Evolutionary conservation across 2,888 invertebrate species (phyloP).

Genomic region (Epicampocera succincta): DNA sequence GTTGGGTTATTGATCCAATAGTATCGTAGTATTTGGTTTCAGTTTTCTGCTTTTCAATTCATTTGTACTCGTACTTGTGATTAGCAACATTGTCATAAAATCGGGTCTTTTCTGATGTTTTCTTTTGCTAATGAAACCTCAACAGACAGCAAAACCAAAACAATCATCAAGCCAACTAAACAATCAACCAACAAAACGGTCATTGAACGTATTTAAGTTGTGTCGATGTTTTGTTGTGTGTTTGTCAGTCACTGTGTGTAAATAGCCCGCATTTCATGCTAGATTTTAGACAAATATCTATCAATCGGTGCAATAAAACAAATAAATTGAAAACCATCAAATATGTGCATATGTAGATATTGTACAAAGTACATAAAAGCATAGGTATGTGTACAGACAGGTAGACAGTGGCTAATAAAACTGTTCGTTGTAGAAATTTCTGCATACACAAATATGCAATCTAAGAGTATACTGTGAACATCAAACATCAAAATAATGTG

Average conservation of each 20-base stretch:
- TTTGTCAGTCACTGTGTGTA: slow-evolving; percentile 3
- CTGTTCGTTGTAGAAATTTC: too few species aligned
- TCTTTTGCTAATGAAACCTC: slow-evolving; percentile 56
- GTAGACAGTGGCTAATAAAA: slow-evolving; percentile 21
- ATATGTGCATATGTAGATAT: background rate
- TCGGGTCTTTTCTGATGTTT: slow-evolving; percentile 7
- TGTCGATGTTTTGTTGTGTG: background rate
- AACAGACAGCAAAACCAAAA: slow-evolving; percentile 50
- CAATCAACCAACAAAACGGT: slow-evolving; percentile 50
- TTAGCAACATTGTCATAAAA: slow-evolving; percentile 44
- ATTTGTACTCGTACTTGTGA: slow-evolving; percentile 42
- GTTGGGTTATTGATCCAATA: slow-evolving; percentile 11
- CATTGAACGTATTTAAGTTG: slow-evolving; percentile 54
- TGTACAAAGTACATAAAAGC: background rate
- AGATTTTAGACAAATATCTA: slow-evolving; percentile 50
- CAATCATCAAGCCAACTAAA: slow-evolving; percentile 35
- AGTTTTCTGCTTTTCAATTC: slow-evolving; percentile 22
- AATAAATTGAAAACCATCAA: slow-evolving; percentile 6
- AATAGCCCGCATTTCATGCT: slow-evolving; percentile 44
- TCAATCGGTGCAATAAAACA: slow-evolving; percentile 36
- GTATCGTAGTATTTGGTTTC: slow-evolving; percentile 19
- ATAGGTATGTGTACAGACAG: background rate
- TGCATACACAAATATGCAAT: too few species aligned
- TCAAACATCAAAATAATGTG: too few species aligned
- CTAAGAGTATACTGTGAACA: too few species aligned